These are phyloP conservation scores for Catajapyx aquilonaris DNA, from an alignment of 1,140 invertebrate species.

Conservation along the genomic window DNA sequence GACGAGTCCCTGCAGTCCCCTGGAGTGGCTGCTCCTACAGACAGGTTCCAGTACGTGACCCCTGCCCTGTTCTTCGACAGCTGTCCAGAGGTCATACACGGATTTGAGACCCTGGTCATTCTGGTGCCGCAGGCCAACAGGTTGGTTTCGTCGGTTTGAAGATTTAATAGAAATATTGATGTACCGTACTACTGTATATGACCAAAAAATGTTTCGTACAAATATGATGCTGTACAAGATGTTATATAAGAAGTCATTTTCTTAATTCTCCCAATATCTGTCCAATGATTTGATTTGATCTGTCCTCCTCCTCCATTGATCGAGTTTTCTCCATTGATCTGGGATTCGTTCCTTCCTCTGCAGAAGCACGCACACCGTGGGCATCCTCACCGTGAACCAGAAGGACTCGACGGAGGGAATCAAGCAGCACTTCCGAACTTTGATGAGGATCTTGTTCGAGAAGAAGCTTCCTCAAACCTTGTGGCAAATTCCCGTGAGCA, in stretches of 20 bases:
- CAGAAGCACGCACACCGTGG: constrained; percentile 3
- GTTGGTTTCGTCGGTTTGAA: constrained; percentile 3
- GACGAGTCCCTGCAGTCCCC: constrained; percentile 3
- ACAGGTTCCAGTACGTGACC: neutral
- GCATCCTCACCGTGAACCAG: constrained; percentile 11
- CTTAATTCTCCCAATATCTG: too few relatives aligned
- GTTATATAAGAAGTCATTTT: neutral
- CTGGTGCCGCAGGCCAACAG: constrained; percentile 10
- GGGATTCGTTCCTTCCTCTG: constrained; percentile 1
- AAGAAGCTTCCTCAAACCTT: constrained; percentile 7
- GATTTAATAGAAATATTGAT: neutral
- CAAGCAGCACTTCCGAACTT: constrained; percentile 10
- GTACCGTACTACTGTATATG: neutral
- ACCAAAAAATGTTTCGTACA: neutral
- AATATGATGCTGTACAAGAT: constrained; percentile 2
- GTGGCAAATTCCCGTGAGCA: constrained; percentile 12
- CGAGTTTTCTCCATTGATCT: too few relatives aligned
- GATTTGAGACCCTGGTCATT: constrained; percentile 13
- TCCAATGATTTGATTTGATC: too few relatives aligned
- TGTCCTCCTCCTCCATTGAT: too few relatives aligned
- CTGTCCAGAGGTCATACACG: constrained; percentile 13
- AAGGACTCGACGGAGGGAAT: constrained; percentile 12
- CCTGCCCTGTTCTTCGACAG: constrained; percentile 12
- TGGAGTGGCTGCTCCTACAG: neutral
- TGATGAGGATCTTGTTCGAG: constrained; percentile 9